A percentile compares a stretch with the other conserved stretches of the same genome.
These are phyloP conservation scores for Macrophya annulata DNA, from an alignment of 2,888 invertebrate species.

Conservation along the genomic window DNA sequence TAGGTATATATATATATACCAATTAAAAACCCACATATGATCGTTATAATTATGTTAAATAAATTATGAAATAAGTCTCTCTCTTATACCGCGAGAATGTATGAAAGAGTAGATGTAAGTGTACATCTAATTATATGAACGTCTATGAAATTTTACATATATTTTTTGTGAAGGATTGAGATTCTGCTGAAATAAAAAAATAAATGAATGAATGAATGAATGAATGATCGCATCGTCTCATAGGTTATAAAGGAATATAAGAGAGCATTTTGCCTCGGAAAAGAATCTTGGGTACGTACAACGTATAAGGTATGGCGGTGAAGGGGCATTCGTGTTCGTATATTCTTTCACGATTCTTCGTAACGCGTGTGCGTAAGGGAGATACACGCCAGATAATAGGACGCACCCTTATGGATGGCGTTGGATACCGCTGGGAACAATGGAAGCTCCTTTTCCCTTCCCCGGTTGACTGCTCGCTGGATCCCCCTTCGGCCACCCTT, in stretches of 20 bases:
- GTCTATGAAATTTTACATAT: constrained; percentile 15
- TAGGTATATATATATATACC: neutral
- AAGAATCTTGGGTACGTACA: constrained; percentile 8
- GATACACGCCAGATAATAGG: constrained; percentile 75
- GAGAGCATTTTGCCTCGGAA: neutral
- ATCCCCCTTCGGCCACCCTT: constrained; percentile 51
- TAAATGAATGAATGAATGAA: neutral
- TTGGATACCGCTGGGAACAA: constrained; percentile 76
- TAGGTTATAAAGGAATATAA: neutral
- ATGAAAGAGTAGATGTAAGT: too few relatives aligned
- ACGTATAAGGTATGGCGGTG: neutral
- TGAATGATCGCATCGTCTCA: constrained; percentile 13
- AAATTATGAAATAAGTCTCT: neutral
- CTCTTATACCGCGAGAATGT: neutral
- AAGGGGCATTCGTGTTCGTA: neutral
- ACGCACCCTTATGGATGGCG: constrained; percentile 76
- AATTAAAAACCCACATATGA: constrained; percentile 5
- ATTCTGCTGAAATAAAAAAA: neutral
- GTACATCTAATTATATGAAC: neutral
- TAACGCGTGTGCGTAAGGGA: constrained; percentile 58
- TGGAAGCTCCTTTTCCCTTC: constrained; percentile 66
- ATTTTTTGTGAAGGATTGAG: neutral
- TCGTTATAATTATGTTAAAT: constrained; percentile 2
- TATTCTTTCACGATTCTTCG: constrained; percentile 22
- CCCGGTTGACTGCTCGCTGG: neutral